Evolutionary conservation across 2,113 vertebrate species (phyloP).

Genomic region (Rhizomys pruinosus): DNA sequence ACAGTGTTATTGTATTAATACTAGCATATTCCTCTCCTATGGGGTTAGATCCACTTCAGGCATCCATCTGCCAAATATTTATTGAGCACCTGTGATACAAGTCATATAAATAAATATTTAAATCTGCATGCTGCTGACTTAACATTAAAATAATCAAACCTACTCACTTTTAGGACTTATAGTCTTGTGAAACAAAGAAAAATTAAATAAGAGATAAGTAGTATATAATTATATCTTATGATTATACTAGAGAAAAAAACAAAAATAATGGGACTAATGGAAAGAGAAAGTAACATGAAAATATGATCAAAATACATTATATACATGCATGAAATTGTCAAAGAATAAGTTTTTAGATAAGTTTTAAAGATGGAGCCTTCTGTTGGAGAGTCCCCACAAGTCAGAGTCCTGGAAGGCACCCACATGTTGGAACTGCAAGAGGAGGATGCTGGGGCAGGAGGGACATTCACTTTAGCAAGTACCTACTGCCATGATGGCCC

Average conservation of each 20-base stretch:
- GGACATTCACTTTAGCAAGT: not conserved
- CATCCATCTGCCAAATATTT: not conserved
- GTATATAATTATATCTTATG: conserved; percentile 6
- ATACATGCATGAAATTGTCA: not conserved
- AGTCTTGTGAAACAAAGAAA: not conserved
- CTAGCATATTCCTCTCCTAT: not conserved
- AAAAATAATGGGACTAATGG: not conserved
- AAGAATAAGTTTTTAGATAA: too few species aligned
- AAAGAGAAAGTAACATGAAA: not conserved
- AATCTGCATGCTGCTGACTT: conserved; percentile 24
- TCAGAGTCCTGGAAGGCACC: too few species aligned
- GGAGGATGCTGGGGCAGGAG: rapidly evolving
- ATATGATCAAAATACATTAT: not conserved
- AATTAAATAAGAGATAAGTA: conserved; percentile 2
- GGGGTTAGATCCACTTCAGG: conserved; percentile 29
- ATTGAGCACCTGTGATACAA: not conserved
- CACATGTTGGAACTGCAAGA: too few species aligned
- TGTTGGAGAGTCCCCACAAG: too few species aligned
- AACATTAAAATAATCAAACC: not conserved
- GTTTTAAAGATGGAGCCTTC: too few species aligned
- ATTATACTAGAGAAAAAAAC: not conserved
- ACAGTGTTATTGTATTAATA: conserved; percentile 1
- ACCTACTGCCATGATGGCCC: conserved; percentile 60
- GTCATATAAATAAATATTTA: conserved; percentile 1
- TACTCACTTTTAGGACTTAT: conserved; percentile 40